These are phyloP conservation scores for Alfaro cultratus DNA, from an alignment of 2,797 vertebrate species.

Conservation along the genomic window DNA sequence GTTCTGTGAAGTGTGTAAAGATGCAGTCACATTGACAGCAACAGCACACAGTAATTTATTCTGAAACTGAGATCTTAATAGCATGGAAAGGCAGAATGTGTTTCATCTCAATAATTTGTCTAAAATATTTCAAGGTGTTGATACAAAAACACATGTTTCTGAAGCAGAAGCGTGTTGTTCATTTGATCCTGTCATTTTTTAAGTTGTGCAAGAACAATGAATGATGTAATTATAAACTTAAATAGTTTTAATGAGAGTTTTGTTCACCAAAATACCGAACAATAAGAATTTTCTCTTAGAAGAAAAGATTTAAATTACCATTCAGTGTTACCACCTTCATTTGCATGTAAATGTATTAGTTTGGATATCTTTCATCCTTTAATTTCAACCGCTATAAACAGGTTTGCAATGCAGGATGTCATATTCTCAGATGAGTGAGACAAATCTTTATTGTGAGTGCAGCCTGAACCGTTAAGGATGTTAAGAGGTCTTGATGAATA, in stretches of 20 bases:
- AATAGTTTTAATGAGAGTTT: not conserved
- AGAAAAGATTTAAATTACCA: not conserved
- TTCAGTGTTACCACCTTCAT: not conserved
- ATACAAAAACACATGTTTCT: not conserved
- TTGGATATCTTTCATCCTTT: conserved; percentile 2
- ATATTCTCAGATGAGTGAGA: not conserved
- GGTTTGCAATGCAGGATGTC: not conserved
- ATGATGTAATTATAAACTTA: not conserved
- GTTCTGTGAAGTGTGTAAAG: not conserved
- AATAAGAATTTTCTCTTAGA: not conserved
- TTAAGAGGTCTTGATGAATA: not conserved
- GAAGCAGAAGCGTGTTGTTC: conserved; percentile 2
- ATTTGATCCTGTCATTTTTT: not conserved
- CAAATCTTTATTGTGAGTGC: not conserved
- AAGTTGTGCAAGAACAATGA: not conserved
- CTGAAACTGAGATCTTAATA: conserved; percentile 2
- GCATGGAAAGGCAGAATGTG: not conserved
- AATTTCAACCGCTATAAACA: not conserved
- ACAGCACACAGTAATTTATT: not conserved
- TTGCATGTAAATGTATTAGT: not conserved
- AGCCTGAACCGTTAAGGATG: not conserved
- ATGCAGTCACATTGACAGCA: not conserved
- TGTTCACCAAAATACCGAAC: not conserved
- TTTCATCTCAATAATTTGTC: not conserved
- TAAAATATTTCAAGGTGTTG: not conserved